Evolutionary conservation across 1,140 invertebrate genomes (phyloP), one percentile per base, ranked within the genome.

Genomic region (Drosophila pectinifera): DNA sequence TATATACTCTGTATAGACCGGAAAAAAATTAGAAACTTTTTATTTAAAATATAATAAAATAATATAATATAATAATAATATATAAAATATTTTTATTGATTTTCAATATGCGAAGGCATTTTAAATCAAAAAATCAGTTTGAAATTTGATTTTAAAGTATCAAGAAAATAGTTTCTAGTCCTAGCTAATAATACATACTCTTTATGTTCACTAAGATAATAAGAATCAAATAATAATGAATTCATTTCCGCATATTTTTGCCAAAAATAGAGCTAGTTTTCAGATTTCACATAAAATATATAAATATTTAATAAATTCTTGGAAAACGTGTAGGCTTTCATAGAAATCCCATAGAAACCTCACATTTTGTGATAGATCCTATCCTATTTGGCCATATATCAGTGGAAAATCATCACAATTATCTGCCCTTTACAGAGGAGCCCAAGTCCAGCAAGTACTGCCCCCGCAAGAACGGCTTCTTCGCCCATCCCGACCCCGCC

Each of bases 381-480:
- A 11, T 5, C 13, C 6, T 38, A n/a, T n/a, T 39, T 39, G 14
- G 13, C 14, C 4, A 14, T 36, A 36, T 13, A 14, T 4, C 14
- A 5, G 31, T 34, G 4, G 5, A 14, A n/a, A n/a, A n/a, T 38
- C 5, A 38, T 18, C 22, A 14, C 34, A n/a, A 34, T 38, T n/a
- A 31, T 10, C 65, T 16, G n/a, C 31, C 1, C 38, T 92, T 92
- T 92, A 48, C 93, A 97, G 96, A 97, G 92, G 94, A 95, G 41
- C 95, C 96, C 28, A 95, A 96, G 80, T 94, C 95, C 5, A 96
- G 93, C 78, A 93, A 93, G 64, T 94, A 95, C 53, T 98, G 97
- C 85, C 97, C 96, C 5, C 94, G 97, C 63, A 94, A 94, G 80
- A 97, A 97, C 91, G 97, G 97, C 6, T 97, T 97, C 94, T 98